These are phyloP conservation scores for Perca flavescens DNA, from an alignment of 2,113 vertebrate species.

Conservation along the genomic window DNA sequence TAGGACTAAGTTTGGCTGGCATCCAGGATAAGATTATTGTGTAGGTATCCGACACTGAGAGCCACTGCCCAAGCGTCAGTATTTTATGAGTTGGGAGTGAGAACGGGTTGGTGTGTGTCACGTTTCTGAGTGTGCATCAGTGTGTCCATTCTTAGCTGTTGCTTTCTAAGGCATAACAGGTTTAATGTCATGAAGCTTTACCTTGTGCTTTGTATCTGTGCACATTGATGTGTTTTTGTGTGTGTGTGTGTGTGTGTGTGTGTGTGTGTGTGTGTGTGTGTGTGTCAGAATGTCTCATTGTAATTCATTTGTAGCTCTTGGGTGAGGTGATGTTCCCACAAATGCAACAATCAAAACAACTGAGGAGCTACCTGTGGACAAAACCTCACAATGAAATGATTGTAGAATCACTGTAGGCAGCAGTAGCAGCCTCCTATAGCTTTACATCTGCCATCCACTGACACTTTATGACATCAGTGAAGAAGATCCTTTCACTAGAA, in stretches of 20 bases:
- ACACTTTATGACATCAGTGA: not conserved
- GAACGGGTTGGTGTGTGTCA: not conserved
- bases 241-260: not conserved
- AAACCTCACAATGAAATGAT: not conserved
- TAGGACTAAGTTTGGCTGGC: too few species aligned
- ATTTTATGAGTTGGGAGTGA: too few species aligned
- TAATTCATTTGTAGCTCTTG: not conserved
- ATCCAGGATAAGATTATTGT: too few species aligned
- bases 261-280: not conserved
- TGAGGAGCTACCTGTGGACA: not conserved
- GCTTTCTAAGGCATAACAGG: not conserved
- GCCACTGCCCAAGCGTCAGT: too few species aligned
- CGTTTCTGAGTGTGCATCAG: not conserved
- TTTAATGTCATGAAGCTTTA: conserved; percentile 31
- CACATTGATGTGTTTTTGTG: not conserved
- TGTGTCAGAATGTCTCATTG: not conserved
- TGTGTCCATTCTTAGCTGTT: not conserved
- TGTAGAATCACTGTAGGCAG: not conserved
- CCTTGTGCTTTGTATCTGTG: not conserved
- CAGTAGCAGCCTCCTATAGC: not conserved
- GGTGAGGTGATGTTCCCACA: not conserved
- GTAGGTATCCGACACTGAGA: too few species aligned
- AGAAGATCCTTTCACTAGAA: not conserved
- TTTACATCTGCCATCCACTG: not conserved
- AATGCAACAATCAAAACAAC: not conserved